Base-by-base conservation (phyloP, 1,140 invertebrate species). In the Listronotus bonariensis region DNA sequence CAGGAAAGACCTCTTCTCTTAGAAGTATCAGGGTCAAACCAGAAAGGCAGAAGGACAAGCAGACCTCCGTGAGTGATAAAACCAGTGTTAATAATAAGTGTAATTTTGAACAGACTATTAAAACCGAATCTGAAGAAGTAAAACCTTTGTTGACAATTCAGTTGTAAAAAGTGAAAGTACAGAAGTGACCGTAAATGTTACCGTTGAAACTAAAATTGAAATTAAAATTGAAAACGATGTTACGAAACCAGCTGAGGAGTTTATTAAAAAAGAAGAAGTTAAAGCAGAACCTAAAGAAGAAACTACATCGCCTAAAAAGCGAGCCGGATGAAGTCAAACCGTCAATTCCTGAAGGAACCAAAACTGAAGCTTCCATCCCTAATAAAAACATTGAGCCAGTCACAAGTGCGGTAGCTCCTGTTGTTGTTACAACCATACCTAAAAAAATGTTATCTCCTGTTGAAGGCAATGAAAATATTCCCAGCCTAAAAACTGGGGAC, bases 21-120 rank as follows among this genome's bases (percentile, higher is more conserved):
- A 79, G 85, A 36, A 86, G 84, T 63, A 81, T 86, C n/a, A 78
- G 85, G 53, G 83, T 86, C 3, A 86, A 87, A 74, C 80, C 82
- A 15, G 80, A 88, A 74, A 78, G 86, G 72, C 73, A 76, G 52
- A 74, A 74, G 54, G 71, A 73, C 9, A 74, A 69, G 60, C 68
- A 62, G 53, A 17, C 15, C 20, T 49, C 18, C 0, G 46, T 49
- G 6, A 49, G 46, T 49, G 46, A 32, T 20, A 55, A 56, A 55
- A 46, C 43, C 11, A 49, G 61, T 54, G 32, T 18, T 12, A 18
- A 32, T n/a, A 8, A 40, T 54, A 6, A n/a, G 17, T 14, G 15
- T 41, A 54, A 54, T 15, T 54, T 41, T 45, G 52, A 59, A 31
- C 55, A 52, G 34, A 32, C 18, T 59, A 49, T 60, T 43, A 66